Base-by-base conservation (phyloP, 2,113 vertebrate genomes). In the Oncorhynchus clarkii region DNA sequence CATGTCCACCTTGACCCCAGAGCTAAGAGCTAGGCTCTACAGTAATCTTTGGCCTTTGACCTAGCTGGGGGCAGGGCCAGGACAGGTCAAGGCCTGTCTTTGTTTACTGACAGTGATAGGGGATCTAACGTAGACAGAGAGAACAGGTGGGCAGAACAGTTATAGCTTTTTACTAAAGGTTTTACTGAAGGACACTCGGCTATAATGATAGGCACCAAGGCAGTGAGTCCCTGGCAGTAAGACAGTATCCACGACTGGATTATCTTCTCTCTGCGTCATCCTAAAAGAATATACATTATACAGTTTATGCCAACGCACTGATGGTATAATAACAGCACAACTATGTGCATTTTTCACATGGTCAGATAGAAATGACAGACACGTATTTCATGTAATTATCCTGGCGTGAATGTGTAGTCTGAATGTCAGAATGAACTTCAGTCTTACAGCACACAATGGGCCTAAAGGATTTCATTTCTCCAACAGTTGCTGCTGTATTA, bases 111-210 rank as follows among this genome's bases (percentile, higher is more conserved):
- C 73, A 75, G n/a, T 74, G 79, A 74, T 62, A 67, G 71, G 70
- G 26, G 82, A 73, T 76, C 68, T 59, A 68, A 81, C 79, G 74
- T 48, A 77, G 83, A 85, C 86, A 86, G 2, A 48, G 76, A 48
- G 22, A 83, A 89, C 90, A 91, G 88, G 88, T 91, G 91, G 62
- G 68, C 18, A 39, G 76, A 22, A 49, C 84, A 67, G 65, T 82
- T 87, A 84, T 85, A 83, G 82, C 81, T 14, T 29, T 29, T 75
- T 70, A 67, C 73, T 77, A 76, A 82, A 86, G 83, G 86, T 78
- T 78, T 77, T 69, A 34, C n/a, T 70, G 9, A 57, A 73, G 78
- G 81, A 74, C 68, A n/a, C 71, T 71, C 9, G 13, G 31, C 39
- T 45, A 45, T 11, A 45, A 9, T 45, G 9, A 45, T 45, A 45